phyloP scores from a whole-genome alignment of 64 coral and sea anemone genomes.

The Acropora tenuis region DNA sequence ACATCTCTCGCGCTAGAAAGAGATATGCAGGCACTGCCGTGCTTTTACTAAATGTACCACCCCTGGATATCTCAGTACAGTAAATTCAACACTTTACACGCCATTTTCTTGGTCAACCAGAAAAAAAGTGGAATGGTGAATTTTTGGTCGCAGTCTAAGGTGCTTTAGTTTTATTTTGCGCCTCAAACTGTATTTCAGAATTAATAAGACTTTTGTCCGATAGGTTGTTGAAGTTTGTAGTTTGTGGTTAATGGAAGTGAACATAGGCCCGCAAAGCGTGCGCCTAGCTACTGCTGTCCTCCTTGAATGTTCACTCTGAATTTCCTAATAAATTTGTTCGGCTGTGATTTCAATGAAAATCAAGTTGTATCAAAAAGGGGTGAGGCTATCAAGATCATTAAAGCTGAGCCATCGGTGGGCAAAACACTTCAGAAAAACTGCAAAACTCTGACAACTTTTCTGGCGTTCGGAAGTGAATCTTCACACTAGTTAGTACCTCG shows the following conservation, averaged over 20 bases:
- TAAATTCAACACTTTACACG: background rate
- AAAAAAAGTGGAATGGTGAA: background rate
- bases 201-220: too few species aligned
- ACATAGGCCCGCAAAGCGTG: background rate
- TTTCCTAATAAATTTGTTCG: too few species aligned
- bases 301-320: too few species aligned
- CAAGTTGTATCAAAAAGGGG: too few species aligned
- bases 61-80: too few species aligned
- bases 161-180: background rate
- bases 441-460: too few species aligned
- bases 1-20: background rate
- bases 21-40: background rate
- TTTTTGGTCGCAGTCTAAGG: background rate
- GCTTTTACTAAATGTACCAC: background rate
- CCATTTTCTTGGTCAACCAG: background rate
- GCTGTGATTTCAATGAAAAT: too few species aligned
- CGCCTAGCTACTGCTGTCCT: too few species aligned
- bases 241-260: background rate
- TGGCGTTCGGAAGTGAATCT: background rate
- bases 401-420: too few species aligned
- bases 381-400: too few species aligned
- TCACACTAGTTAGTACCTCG: conserved; percentile 42
- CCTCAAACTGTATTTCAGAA: background rate
- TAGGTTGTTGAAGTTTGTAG: too few species aligned
- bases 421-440: too few species aligned